Base-by-base conservation (phyloP, 2,797 vertebrate species). In the Acropternis orthonyx region DNA sequence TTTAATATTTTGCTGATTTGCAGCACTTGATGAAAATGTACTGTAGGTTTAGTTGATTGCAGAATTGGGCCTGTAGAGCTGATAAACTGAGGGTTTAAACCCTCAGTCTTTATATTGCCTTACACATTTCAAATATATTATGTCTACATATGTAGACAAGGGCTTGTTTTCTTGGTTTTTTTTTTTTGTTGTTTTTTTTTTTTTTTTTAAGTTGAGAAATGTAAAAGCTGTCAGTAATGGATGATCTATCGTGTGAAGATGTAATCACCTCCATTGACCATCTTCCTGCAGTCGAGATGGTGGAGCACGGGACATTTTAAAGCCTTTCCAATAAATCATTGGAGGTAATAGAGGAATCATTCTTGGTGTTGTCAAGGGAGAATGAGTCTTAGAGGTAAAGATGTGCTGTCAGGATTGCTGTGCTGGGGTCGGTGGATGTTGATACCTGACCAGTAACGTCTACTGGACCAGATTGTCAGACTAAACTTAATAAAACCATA, bases 1-100 rank as follows among this genome's bases (percentile, higher is more conserved):
- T 98, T 98, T 98, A 98, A 98, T 98, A 97, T 98, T 98, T 98
- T 97, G 97, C 97, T 97, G 98, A 98, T 99, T 98, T 98, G 98
- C 98, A 97, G 97, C 98, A 98, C 98, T 98, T 98, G 97, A 98
- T 98, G 98, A 98, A 98, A 98, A 98, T 98, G 98, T 98, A 98
- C 98, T 98, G 97, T 98, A 98, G 98, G 97, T 98, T 98, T 98
- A 98, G 97, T 91, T 98, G 98, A 98, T 98, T 98, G 97, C 97
- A 97, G 97, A 98, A 98, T 98, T 97, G 98, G 98, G 97, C 97
- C 96, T 97, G 96, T 94, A 97, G 96, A 93, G 95, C 94, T 94
- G 98, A 98, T 98, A 97, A 97, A 98, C 95, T 77, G 93, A 95
- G 96, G 97, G 97, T 97, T 97, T 98, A 98, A 97, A 96, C 97